Percentiles rank a stretch among this genome's conserved stretches.
Evolutionary conservation across 2,797 vertebrate genomes (phyloP).

Genomic region (Carapus acus): DNA sequence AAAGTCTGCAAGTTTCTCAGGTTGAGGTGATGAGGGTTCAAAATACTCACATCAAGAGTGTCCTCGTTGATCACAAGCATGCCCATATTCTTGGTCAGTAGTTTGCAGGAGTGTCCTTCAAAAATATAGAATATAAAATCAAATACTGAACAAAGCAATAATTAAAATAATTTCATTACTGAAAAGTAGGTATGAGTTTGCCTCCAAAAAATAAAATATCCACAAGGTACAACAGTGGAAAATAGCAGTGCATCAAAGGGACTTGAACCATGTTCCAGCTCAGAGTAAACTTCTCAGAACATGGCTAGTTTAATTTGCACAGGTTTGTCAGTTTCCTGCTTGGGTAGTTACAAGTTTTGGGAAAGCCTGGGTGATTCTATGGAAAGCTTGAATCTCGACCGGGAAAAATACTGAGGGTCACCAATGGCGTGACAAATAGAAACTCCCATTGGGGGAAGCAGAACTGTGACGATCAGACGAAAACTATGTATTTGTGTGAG

Average conservation of each 20-base stretch:
- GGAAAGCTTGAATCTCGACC: constrained; percentile 51
- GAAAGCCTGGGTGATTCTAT: constrained; percentile 58
- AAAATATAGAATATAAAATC: constrained; percentile 6
- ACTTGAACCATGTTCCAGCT: constrained; percentile 57
- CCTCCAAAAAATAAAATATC: too few species aligned
- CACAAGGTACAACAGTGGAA: constrained; percentile 1
- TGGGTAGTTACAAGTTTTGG: constrained; percentile 58
- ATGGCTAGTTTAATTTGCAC: constrained; percentile 67
- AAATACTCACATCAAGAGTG: constrained; percentile 91
- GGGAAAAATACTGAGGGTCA: constrained; percentile 59
- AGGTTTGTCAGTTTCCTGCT: constrained; percentile 66
- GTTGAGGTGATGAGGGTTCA: background rate
- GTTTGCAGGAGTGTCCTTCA: constrained; percentile 93
- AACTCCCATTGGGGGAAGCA: constrained; percentile 52
- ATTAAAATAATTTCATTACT: constrained; percentile 10
- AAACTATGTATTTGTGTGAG: constrained; percentile 33
- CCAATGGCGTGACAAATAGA: constrained; percentile 49
- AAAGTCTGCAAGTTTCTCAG: too few species aligned
- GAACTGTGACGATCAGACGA: constrained; percentile 49
- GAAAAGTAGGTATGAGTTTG: background rate
- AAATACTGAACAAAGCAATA: background rate
- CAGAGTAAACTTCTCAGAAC: constrained; percentile 49
- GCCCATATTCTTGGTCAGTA: constrained; percentile 96
- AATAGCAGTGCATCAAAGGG: constrained; percentile 9
- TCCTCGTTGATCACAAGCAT: constrained; percentile 95